Base-by-base conservation (phyloP, 2,888 invertebrate species). In the Papilio gigon region DNA sequence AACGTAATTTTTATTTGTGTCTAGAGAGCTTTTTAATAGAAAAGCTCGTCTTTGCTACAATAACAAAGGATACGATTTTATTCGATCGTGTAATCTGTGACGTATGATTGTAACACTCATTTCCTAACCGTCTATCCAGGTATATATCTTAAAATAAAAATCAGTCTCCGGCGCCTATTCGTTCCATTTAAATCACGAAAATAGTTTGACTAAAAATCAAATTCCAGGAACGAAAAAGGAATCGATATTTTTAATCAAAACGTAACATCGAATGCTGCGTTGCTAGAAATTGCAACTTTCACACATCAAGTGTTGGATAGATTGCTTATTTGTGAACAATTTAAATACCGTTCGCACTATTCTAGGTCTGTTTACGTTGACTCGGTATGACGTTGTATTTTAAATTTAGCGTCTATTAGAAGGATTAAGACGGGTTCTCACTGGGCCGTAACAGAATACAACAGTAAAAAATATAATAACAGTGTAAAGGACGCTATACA, bases 361-460 rank as follows among this genome's bases (percentile, higher is more conserved):
- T 44, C 62, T 62, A 62, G 62, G 67, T 25, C 25, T 14, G 11
- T 37, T n/a, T 59, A 47, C 22, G 20, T 44, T 33, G 33, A 35
- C 22, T 20, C 6, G n/a, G n/a, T 66, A 20, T 35, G 17, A 42
- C 12, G 56, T 44, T 44, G 17, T 44, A 33, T n/a, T 53, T 33
- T n/a, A 35, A 35, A 67, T 42, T 53, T 62, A 40, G 37, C 40
- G 37, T 27, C 20, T 27, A 61, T 50, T 42, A 25, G 4, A 22
- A 50, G 27, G 27, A 62, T 42, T 14, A 20, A 27, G 11, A 35
- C 14, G 20, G 17, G 30, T 56, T 30, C 3, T 17, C 53, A 56
- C 17, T 30, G 14, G n/a, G n/a, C 30, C 17, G 17, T 27, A 30
- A 27, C 27, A n/a, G 27, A 25, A n/a, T 17, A 53, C n/a, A 25